Evolutionary conservation across 2,888 invertebrate species (phyloP).

Genomic region (Drosophila planitibia): DNA sequence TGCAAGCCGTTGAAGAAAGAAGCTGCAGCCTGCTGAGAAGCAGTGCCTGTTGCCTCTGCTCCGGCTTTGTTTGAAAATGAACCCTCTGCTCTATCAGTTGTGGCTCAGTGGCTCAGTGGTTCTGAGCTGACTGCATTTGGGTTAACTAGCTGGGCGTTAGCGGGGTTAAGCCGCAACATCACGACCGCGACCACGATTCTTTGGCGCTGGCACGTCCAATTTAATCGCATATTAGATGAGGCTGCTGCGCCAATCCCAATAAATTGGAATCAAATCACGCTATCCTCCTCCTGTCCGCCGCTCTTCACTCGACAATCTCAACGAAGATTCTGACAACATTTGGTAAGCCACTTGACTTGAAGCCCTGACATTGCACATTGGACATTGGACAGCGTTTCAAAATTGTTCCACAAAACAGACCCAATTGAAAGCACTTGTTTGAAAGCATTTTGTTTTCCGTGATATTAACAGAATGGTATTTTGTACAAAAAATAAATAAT

Average conservation of each 20-base stretch:
- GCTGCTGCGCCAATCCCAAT: constrained; percentile 59
- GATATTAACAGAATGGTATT: not conserved
- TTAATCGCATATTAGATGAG: constrained; percentile 68
- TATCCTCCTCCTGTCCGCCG: not conserved
- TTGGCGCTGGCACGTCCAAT: constrained; percentile 57
- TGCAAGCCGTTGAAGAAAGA: constrained; percentile 51
- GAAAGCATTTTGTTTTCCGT: too few species aligned
- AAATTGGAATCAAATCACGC: constrained; percentile 45
- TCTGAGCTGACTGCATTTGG: constrained; percentile 47
- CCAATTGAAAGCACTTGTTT: not conserved
- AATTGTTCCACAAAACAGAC: not conserved
- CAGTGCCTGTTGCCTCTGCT: constrained; percentile 4
- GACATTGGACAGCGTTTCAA: constrained; percentile 1
- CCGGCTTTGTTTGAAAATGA: constrained; percentile 13
- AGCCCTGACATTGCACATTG: constrained; percentile 6
- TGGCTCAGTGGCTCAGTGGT: constrained; percentile 5
- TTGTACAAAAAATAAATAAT: not conserved
- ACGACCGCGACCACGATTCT: constrained; percentile 48
- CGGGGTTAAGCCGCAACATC: constrained; percentile 64
- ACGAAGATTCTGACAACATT: constrained; percentile 25
- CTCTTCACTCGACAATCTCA: constrained; percentile 10
- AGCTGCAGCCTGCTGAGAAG: constrained; percentile 31
- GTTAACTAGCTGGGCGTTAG: constrained; percentile 74
- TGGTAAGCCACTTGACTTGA: constrained; percentile 28
- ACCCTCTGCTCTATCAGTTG: constrained; percentile 3